Evolutionary conservation across 2,888 invertebrate genomes (phyloP), one percentile per base, ranked within the genome.

Genomic region (Ormyrus rosae): DNA sequence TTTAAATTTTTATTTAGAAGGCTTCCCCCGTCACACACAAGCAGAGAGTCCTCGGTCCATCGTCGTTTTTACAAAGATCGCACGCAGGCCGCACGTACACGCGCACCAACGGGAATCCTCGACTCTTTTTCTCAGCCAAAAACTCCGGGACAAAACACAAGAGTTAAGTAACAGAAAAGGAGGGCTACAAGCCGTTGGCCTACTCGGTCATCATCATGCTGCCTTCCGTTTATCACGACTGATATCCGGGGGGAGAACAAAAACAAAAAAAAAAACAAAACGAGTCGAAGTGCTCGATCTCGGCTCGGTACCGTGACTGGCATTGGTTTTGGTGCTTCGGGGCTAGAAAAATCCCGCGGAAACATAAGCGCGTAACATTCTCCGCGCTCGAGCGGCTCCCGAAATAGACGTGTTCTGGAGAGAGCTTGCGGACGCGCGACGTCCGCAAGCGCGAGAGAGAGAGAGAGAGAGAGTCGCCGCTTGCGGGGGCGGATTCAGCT

Each of bases 371-470:
- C 74, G 78, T 72, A 81, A 81, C 79, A 69, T 80, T 68, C 68
- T 82, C 67, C 72, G 69, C 67, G 77, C 82, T 77, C 70, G 70
- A 82, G 60, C 78, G 81, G 13, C 34, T 84, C 85, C 84, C 84
- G 82, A 86, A 87, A 87, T 87, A 87, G 86, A 86, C 81, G 53
- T 83, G 53, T 83, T 82, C 85, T 86, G 86, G 85, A 86, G 34
- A 34, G 83, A 71, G 84, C 85, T 86, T 84, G 76, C 34, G 78
- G 80, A 78, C 71, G 9, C 11, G 48, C 56, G 58, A 56, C 8
- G n/a, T 71, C 34, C 34, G 34, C 34, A 34, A 34, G 34, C 4
- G 4, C 2, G 34, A 34, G 34, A 34, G 4, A 2, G 3, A 34
- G 34, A 4, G 34, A 34, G 34, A 34, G 34, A 34, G 4, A 7